Percentiles rank a stretch among this genome's conserved stretches.
Conservation (phyloP, 2,797 vertebrate species). For the Ibycter americanus region DNA sequence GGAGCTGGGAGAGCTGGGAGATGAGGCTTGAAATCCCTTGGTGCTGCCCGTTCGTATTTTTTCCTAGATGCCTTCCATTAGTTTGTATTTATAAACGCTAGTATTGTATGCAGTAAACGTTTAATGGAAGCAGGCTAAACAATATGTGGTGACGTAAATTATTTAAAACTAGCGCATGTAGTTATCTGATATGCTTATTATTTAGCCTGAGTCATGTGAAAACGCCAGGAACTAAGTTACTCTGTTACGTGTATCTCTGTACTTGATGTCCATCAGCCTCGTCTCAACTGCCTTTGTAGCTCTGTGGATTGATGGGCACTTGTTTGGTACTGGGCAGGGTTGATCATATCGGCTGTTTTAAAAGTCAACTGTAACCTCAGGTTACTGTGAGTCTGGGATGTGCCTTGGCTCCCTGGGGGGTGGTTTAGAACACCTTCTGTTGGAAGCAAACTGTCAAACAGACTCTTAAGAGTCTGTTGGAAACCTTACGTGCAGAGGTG, state of each 20-base stretch:
- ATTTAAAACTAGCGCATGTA: background rate
- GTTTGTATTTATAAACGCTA: rapidly evolving
- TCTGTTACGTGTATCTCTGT: rapidly evolving
- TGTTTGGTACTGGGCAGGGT: too few relatives aligned
- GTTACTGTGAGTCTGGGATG: background rate
- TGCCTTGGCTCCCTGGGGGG: background rate
- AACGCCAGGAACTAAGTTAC: background rate
- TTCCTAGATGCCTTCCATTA: rapidly evolving
- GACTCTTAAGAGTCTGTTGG: background rate
- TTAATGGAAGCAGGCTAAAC: background rate
- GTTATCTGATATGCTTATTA: background rate
- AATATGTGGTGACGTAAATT: rapidly evolving
- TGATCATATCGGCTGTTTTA: background rate
- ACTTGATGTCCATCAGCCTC: rapidly evolving
- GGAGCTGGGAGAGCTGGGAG: background rate
- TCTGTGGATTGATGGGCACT: rapidly evolving
- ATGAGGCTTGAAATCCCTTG: too few relatives aligned
- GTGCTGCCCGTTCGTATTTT: too few relatives aligned
- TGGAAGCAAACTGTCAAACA: background rate
- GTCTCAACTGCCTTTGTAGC: rapidly evolving
- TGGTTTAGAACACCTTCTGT: rapidly evolving
- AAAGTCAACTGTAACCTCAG: rapidly evolving
- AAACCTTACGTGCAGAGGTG: background rate
- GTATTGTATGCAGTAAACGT: rapidly evolving
- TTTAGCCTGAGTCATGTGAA: background rate